Conservation (phyloP, 2,797 vertebrate genomes). For the Limnodromus scolopaceus region DNA sequence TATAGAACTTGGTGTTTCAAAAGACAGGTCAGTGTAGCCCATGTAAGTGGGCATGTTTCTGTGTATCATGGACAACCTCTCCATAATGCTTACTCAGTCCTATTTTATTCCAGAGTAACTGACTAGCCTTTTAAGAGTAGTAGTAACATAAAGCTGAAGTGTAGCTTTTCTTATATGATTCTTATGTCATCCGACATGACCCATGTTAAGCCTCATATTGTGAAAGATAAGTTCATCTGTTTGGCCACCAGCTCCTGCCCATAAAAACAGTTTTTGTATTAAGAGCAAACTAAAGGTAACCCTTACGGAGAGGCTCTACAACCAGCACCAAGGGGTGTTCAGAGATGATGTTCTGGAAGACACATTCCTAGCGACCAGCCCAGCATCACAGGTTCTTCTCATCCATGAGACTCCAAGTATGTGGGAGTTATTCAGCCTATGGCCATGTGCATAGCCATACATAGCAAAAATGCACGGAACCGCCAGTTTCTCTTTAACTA, state of each 20-base stretch:
- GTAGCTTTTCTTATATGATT: background rate
- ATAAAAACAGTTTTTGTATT: background rate
- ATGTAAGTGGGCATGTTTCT: background rate
- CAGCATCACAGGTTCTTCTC: background rate
- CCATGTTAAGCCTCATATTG: background rate
- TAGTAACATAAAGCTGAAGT: background rate
- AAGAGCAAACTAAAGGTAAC: background rate
- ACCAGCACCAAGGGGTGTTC: background rate
- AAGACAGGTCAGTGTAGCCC: background rate
- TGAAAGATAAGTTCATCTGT: background rate
- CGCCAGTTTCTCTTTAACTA: background rate
- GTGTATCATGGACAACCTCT: background rate
- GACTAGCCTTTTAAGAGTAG: background rate
- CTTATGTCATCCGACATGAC: background rate
- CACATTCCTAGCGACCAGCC: background rate
- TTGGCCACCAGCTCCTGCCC: background rate
- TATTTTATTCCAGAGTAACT: background rate
- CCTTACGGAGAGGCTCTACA: background rate
- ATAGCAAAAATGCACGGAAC: rapidly evolving
- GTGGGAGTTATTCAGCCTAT: background rate
- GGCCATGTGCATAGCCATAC: background rate
- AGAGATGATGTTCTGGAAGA: background rate
- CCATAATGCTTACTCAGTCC: background rate
- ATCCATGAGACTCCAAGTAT: background rate
- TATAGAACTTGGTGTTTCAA: background rate